Base-by-base conservation (phyloP, 1,140 invertebrate genomes). In the Limonius californicus region DNA sequence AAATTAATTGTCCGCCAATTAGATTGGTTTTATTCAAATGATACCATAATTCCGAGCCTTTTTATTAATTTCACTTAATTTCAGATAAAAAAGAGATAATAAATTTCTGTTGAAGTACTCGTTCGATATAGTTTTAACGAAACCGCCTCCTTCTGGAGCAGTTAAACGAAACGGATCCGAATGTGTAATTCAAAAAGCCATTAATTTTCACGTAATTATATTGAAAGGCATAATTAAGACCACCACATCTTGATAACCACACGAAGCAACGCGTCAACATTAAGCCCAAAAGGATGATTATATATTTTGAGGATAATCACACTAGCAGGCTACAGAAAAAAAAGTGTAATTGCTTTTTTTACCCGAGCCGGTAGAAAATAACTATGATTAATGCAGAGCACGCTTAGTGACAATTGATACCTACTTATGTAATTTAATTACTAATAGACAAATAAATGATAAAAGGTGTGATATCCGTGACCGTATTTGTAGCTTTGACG, bases 1-100 rank as follows among this genome's bases (percentile, higher is more conserved):
- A 30, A 59, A 59, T 53, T 59, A 59, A 59, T 59, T 50, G 21
- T 59, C n/a, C 35, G 58, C 45, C 58, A 59, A 59, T 59, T 59
- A 59, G 45, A 59, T 53, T 32, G 15, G 30, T 16, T 57, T 57
- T 57, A 45, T 32, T 35, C n/a, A 32, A 59, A 59, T 39, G 35
- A 14, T 39, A 39, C n/a, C n/a, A 39, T 14, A 39, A 39, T 39
- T 39, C 11, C 35, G 45, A 50, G 19, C 2, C 20, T 50, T 21
- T 50, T 18, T 18, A 50, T 21, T 8, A 8, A 50, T 18, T 19
- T 39, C 7, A 2, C 35, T 12, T 39, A 2, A 39, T 9, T 6
- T 32, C 11, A 6, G 27, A 32, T 32, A 6, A 32, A 32, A 32
- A 32, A 32, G 11, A 4, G 27, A 32, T n/a, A n/a, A n/a, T n/a